A percentile compares a stretch with the other conserved stretches of the same genome.
Evolutionary conservation across 2,113 vertebrate genomes (phyloP).

Genomic region (Origma solitaria): DNA sequence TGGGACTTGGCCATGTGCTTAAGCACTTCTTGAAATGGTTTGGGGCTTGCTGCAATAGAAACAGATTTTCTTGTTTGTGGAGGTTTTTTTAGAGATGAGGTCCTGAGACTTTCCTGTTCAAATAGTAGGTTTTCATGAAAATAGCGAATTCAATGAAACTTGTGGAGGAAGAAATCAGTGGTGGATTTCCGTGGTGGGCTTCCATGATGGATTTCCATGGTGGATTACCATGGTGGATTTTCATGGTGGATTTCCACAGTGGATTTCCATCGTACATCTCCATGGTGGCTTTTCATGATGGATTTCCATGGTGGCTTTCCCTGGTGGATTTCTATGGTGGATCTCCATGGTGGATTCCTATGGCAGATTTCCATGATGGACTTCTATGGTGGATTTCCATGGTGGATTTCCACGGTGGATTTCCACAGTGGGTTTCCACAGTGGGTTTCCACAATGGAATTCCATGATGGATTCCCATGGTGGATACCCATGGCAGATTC

Average conservation of each 20-base stretch:
- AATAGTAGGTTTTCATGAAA: not conserved
- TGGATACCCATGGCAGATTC: not conserved
- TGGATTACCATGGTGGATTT: too few relatives aligned
- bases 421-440: too few relatives aligned
- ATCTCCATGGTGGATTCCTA: not conserved
- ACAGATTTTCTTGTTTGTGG: not conserved
- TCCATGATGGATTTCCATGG: not conserved
- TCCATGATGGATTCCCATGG: not conserved
- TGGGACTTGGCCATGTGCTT: not conserved
- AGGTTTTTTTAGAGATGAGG: not conserved
- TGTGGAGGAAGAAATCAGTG: not conserved
- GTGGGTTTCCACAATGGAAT: not conserved
- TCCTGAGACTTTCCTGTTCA: not conserved
- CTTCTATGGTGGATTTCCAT: not conserved
- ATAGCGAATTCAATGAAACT: not conserved
- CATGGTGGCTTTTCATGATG: not conserved
- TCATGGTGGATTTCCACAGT: not conserved
- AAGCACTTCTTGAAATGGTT: not conserved
- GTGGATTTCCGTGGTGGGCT: not conserved
- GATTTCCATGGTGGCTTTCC: not conserved
- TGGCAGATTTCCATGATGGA: not conserved
- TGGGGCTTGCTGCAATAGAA: not conserved
- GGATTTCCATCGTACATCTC: too few relatives aligned
- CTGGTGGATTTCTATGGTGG: not conserved
- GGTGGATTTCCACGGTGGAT: not conserved